These are phyloP conservation scores for Idris sp. DNA, from an alignment of 1,140 invertebrate genomes.

Conservation along the genomic window DNA sequence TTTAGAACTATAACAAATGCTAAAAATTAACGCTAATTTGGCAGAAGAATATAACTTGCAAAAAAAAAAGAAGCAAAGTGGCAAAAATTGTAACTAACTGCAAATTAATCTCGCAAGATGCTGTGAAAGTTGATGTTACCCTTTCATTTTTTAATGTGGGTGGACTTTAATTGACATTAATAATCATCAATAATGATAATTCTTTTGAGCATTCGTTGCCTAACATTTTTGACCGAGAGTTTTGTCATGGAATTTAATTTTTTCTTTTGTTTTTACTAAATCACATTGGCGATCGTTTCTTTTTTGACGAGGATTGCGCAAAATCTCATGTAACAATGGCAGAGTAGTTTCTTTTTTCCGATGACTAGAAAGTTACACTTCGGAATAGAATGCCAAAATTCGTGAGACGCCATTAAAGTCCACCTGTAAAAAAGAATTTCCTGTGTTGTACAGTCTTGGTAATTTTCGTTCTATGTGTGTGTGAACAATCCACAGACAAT, in stretches of 20 bases:
- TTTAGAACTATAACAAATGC: constrained; percentile 19
- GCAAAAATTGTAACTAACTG: constrained; percentile 58
- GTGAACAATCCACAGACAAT: constrained; percentile 36
- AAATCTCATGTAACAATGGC: constrained; percentile 48
- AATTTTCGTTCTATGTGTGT: constrained; percentile 61
- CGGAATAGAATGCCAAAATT: constrained; percentile 50
- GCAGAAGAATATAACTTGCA: constrained; percentile 10
- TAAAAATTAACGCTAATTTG: constrained; percentile 39
- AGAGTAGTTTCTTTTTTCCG: constrained; percentile 56
- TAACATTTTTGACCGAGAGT: constrained; percentile 38
- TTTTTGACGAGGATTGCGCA: constrained; percentile 21
- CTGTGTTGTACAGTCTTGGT: constrained; percentile 58
- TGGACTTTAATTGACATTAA: constrained; percentile 75
- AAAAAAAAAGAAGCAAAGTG: constrained; percentile 56
- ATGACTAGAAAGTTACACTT: constrained; percentile 3
- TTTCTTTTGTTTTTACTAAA: constrained; percentile 53
- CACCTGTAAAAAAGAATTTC: constrained; percentile 67
- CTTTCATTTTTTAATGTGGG: constrained; percentile 64
- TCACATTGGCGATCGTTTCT: constrained; percentile 48
- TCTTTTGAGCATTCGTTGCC: constrained; percentile 40
- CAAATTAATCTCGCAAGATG: constrained; percentile 13
- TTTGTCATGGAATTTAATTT: too few relatives aligned
- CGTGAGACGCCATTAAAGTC: constrained; percentile 72
- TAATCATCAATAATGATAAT: constrained; percentile 31
- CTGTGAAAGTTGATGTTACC: constrained; percentile 42